Evolutionary conservation across 2,797 vertebrate genomes (phyloP), one percentile per base, ranked within the genome.

Genomic region (Argyrosomus regius): DNA sequence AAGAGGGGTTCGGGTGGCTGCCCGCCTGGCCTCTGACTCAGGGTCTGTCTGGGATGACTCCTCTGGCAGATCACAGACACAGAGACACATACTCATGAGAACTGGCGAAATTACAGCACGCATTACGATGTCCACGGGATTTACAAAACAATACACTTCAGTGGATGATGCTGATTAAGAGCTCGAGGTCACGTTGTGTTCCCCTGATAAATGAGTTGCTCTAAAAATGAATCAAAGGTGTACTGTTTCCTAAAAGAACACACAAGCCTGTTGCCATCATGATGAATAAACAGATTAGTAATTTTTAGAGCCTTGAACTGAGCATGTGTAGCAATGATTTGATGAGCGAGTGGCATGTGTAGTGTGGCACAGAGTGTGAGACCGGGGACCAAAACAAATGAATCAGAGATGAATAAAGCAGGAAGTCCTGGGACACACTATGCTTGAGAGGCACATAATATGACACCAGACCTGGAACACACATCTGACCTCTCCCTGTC

Each of bases 11-110:
- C 24, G 69, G 83, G 76, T 39, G 71, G 68, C 78, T 78, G 77
- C 61, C 81, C 66, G 59, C 75, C 82, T 70, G 80, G 66, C 82
- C 75, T 77, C 77, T 94, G 92, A 94, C 83, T 94, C 93, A 93
- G 82, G 85, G 67, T 67, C 49, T 57, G 86, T 89, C 88, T 91
- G 81, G 64, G 71, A 87, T 92, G 90, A 94, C 90, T 92, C 78
- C 70, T 82, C 88, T 24, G 56, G 65, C 65, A 83, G 64, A 67
- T 72, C 81, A 83, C 59, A 83, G 39, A 75, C 45, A 67, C 48
- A 85, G 41, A 81, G 73, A 87, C 73, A 82, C 43, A 81, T 6
- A 62, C 72, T 81, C 79, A 64, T 64, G 79, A 78, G 80, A 82
- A 88, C 78, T 78, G 75, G 5, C 82, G 73, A 88, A 78, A 75